A percentile compares a stretch with the other conserved stretches of the same genome.
Evolutionary conservation across 2,888 invertebrate species (phyloP).

Genomic region (Drosophila formosana): DNA sequence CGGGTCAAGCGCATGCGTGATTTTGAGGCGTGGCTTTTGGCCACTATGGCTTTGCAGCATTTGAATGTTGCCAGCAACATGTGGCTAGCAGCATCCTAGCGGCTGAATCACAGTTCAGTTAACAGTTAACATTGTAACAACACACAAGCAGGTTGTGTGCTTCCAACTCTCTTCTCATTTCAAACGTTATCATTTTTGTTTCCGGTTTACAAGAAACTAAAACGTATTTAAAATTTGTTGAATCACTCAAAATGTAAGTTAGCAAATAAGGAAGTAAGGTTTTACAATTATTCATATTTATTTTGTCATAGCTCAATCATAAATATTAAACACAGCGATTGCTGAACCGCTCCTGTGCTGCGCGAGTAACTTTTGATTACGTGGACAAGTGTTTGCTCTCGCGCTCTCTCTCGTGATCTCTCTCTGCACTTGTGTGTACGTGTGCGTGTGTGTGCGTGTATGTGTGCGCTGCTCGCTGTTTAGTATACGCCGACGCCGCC

Average conservation of each 20-base stretch:
- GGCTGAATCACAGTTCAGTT: not conserved
- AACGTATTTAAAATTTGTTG: conserved; percentile 3
- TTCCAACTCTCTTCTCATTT: conserved; percentile 54
- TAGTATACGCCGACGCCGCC: conserved; percentile 42
- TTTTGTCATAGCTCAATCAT: too few species aligned
- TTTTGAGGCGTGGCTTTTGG: conserved; percentile 41
- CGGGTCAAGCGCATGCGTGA: conserved; percentile 53
- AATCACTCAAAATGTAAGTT: conserved; percentile 38
- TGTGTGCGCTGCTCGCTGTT: conserved; percentile 12
- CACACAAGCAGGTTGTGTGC: conserved; percentile 54
- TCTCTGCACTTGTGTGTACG: conserved; percentile 7
- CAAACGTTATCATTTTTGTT: conserved; percentile 49
- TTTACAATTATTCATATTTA: too few species aligned
- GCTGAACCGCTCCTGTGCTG: conserved; percentile 45
- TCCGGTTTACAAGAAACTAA: conserved; percentile 36
- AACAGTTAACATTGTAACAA: conserved; percentile 55
- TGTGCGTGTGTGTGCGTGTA: conserved; percentile 11
- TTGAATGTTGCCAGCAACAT: conserved; percentile 50
- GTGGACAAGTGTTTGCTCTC: conserved; percentile 65
- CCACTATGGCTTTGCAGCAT: conserved; percentile 31
- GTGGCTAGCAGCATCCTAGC: conserved; percentile 39
- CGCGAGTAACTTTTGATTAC: conserved; percentile 65
- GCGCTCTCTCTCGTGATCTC: conserved; percentile 4
- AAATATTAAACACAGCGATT: not conserved
- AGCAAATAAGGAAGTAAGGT: not conserved